Percentiles rank a stretch among this genome's conserved stretches.
Conservation (phyloP, 2,797 vertebrate species). For the Sebastes iracundus region DNA sequence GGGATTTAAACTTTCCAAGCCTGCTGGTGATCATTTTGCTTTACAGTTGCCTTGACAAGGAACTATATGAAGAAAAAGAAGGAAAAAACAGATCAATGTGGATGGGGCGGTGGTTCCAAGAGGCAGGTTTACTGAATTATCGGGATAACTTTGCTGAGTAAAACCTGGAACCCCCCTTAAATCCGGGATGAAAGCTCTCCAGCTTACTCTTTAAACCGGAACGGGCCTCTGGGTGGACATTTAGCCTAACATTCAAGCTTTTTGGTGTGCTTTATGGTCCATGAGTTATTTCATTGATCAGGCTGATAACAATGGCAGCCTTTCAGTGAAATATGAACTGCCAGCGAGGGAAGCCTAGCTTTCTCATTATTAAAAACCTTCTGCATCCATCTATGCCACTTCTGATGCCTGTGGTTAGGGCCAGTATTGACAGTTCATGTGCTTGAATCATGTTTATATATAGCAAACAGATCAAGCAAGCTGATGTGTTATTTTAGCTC, state of each 20-base stretch:
- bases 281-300: conserved; percentile 51
- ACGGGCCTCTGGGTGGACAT: not conserved
- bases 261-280: conserved; percentile 33
- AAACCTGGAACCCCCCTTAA: not conserved
- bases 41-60: conserved; percentile 15
- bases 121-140: conserved; percentile 14
- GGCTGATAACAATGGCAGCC: conserved; percentile 41
- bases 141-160: conserved; percentile 5
- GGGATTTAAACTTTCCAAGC: not conserved
- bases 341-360: conserved; percentile 33
- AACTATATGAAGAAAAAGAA: not conserved
- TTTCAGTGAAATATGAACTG: conserved; percentile 58
- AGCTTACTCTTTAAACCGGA: not conserved
- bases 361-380: conserved; percentile 49
- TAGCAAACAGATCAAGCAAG: conserved; percentile 23
- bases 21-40: conserved; percentile 30
- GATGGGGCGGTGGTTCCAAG: not conserved
- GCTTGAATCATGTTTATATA: conserved; percentile 34
- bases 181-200: not conserved
- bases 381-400: conserved; percentile 49
- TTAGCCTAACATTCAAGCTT: conserved; percentile 10
- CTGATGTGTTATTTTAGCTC: conserved; percentile 34
- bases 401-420: conserved; percentile 34
- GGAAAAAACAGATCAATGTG: not conserved
- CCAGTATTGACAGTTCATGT: conserved; percentile 25